These are phyloP conservation scores for Phortica okadai DNA, from an alignment of 2,888 invertebrate genomes.

Conservation along the genomic window DNA sequence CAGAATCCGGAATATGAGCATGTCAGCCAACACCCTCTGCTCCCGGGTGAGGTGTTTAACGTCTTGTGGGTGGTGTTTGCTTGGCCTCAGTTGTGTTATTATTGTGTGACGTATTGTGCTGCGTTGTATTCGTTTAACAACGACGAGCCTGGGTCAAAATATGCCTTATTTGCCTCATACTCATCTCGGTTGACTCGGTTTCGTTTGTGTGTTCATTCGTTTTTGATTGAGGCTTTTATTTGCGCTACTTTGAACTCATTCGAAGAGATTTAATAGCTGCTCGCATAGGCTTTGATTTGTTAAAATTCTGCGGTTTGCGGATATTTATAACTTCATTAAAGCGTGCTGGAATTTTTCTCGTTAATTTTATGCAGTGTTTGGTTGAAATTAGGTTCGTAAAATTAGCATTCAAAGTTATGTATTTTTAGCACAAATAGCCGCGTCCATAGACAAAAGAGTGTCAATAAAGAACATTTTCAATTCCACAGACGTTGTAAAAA, in stretches of 20 bases:
- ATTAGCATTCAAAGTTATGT: background rate
- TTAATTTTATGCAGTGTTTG: background rate
- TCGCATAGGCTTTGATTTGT: constrained; percentile 24
- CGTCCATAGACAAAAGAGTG: too few relatives aligned
- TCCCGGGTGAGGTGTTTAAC: too few relatives aligned
- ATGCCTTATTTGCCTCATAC: background rate
- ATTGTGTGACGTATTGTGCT: background rate
- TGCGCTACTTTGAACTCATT: constrained; percentile 13
- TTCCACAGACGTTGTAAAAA: too few relatives aligned
- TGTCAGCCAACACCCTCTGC: constrained; percentile 12
- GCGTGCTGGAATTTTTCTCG: background rate
- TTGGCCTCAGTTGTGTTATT: constrained; percentile 5
- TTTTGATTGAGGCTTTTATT: too few relatives aligned
- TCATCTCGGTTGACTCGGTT: too few relatives aligned
- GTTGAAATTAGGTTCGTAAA: background rate
- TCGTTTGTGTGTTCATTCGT: too few relatives aligned
- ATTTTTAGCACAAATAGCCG: background rate
- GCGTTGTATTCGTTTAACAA: background rate
- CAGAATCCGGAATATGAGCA: background rate
- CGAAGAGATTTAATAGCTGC: constrained; percentile 12
- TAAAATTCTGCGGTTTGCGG: constrained; percentile 9
- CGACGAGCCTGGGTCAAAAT: background rate
- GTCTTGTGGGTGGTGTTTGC: background rate
- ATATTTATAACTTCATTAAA: background rate
- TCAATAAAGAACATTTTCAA: too few relatives aligned